Percentiles rank a stretch among this genome's conserved stretches.
phyloP scores from a whole-genome alignment of 2,888 invertebrate species.

The Sarcophaga caerulescens region DNA sequence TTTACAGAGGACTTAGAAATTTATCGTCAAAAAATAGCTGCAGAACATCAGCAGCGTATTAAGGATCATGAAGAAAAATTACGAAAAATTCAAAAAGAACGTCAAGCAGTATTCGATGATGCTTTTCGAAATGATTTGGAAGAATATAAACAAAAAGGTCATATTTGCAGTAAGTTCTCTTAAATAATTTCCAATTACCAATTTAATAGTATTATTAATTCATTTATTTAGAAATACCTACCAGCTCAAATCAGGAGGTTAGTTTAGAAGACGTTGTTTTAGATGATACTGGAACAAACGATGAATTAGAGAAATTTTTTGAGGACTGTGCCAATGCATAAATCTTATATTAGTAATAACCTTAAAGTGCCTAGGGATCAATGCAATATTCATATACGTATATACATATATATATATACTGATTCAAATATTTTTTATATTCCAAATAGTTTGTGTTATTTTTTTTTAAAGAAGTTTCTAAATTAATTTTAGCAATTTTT shows the following conservation, averaged over 20 bases:
- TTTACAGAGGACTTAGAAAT: slow-evolving; percentile 79
- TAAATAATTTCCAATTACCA: background rate
- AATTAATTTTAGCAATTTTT: too few species aligned
- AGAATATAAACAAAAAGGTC: slow-evolving; percentile 84
- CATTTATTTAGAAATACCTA: slow-evolving; percentile 71
- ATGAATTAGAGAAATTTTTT: slow-evolving; percentile 85
- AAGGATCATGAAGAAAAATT: slow-evolving; percentile 83
- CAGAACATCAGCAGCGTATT: slow-evolving; percentile 84
- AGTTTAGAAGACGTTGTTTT: slow-evolving; percentile 85
- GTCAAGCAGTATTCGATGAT: slow-evolving; percentile 86
- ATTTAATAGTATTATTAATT: background rate
- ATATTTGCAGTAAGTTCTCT: slow-evolving; percentile 83
- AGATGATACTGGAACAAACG: slow-evolving; percentile 84
- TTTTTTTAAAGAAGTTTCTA: background rate
- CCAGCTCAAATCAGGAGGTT: slow-evolving; percentile 75
- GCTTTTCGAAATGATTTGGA: slow-evolving; percentile 87
- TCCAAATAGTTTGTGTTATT: background rate
- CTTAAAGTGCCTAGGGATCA: slow-evolving; percentile 48
- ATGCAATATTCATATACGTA: slow-evolving; percentile 23
- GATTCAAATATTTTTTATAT: background rate
- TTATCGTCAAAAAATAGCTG: slow-evolving; percentile 82
- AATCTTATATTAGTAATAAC: background rate
- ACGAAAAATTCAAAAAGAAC: slow-evolving; percentile 83
- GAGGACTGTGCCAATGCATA: slow-evolving; percentile 77
- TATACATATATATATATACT: background rate